Conservation (phyloP, 2,113 vertebrate species). For the Myotis brandtii region DNA sequence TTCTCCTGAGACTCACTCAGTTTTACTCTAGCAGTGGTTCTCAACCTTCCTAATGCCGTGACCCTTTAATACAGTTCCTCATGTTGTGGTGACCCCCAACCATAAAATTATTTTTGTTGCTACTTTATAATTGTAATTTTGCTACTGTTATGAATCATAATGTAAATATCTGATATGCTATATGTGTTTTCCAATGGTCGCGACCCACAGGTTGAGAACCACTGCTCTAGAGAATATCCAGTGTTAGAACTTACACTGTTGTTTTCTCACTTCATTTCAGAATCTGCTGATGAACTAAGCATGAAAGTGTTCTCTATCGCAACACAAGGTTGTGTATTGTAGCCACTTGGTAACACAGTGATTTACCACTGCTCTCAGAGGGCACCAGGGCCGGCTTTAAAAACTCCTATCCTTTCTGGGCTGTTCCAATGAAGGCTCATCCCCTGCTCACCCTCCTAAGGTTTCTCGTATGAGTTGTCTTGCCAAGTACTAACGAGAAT, state of each 20-base stretch:
- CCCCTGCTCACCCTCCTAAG: accelerated
- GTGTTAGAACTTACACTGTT: background rate
- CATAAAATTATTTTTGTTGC: too few relatives aligned
- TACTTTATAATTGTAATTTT: too few relatives aligned
- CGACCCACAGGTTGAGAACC: too few relatives aligned
- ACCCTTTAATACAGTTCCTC: too few relatives aligned
- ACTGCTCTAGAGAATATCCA: background rate
- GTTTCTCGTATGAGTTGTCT: background rate
- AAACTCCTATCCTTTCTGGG: background rate
- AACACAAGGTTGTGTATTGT: background rate
- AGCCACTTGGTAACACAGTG: background rate
- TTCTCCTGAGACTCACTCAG: background rate
- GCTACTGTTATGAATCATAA: too few relatives aligned
- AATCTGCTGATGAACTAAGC: background rate
- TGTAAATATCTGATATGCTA: too few relatives aligned
- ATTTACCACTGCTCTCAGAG: background rate
- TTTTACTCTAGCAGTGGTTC: background rate
- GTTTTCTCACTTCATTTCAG: background rate
- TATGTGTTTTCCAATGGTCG: too few relatives aligned
- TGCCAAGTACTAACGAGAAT: background rate
- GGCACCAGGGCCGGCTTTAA: background rate
- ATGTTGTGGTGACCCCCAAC: too few relatives aligned
- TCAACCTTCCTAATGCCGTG: too few relatives aligned
- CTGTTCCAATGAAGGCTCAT: background rate
- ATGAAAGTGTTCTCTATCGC: background rate